Evolutionary conservation across 2,113 vertebrate genomes (phyloP), one percentile per base, ranked within the genome.

Genomic region (Bubo bubo): DNA sequence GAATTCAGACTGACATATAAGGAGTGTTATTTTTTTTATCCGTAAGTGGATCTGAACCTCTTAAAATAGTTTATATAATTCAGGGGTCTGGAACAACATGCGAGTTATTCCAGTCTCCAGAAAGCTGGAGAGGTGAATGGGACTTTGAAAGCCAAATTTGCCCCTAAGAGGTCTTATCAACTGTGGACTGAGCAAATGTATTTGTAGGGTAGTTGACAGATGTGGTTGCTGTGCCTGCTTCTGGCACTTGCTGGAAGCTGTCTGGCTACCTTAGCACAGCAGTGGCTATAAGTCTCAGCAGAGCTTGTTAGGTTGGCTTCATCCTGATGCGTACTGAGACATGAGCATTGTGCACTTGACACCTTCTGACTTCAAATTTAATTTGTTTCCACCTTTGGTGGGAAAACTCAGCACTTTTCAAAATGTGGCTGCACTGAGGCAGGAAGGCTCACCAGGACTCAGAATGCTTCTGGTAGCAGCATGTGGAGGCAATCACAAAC

Each of bases 381-480:
- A 86, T 92, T 90, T 72, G 21, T 76, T 95, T 97, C 71, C 90
- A 43, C 77, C 59, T 56, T 64, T 50, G 63, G 53, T 91, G 79
- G 41, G 59, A 83, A 88, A 94, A 83, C 34, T 63, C 91, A 63
- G 75, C 37, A 14, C 41, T 86, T 70, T 53, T 23, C 32, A 72
- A 82, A 75, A 66, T 8, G 34, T 64, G 66, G 66, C 85, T 85
- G 70, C 82, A 72, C 34, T 2, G 2, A 88, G 58, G 79, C 71
- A 75, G 60, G 81, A 60, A 41, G 53, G 58, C 52, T 81, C 27
- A 4, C 53, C 85, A 79, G 79, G 71, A 66, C 66, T 56, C 52
- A 14, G 52, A 75, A 39, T 1, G 3, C 21, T 68, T 59, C 37
- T 79, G 43, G 67, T 59, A 73, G 64, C 60, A 85, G 79, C 2